Conservation (phyloP, 2,888 invertebrate species). For the Caenorhabditis sinica region DNA sequence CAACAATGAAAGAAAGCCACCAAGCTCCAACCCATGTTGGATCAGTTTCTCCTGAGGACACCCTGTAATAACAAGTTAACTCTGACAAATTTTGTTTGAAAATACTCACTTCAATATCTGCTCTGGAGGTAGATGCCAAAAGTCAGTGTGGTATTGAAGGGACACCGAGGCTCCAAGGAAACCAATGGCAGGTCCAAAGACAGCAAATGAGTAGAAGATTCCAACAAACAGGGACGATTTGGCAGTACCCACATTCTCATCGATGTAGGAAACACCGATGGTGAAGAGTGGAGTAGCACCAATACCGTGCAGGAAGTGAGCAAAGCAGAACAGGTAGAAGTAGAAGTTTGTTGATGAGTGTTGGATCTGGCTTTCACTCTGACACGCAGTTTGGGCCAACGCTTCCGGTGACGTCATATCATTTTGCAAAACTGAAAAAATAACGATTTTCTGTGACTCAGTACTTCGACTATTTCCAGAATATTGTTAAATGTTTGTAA, state of each 20-base stretch:
- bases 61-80: slow-evolving; percentile 42
- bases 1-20: slow-evolving; percentile 91
- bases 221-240: slow-evolving; percentile 85
- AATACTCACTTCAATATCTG: slow-evolving; percentile 69
- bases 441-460: background rate
- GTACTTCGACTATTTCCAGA: background rate
- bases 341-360: slow-evolving; percentile 67
- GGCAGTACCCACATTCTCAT: slow-evolving; percentile 89
- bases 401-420: slow-evolving; percentile 61
- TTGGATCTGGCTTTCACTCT: slow-evolving; percentile 56
- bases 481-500: background rate
- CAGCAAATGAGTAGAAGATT: slow-evolving; percentile 91
- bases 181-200: slow-evolving; percentile 92
- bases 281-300: slow-evolving; percentile 93
- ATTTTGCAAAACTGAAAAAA: slow-evolving; percentile 62
- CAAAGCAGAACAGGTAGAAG: slow-evolving; percentile 88
- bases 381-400: slow-evolving; percentile 53
- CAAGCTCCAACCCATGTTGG: slow-evolving; percentile 90
- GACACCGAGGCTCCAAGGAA: slow-evolving; percentile 91
- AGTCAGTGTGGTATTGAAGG: slow-evolving; percentile 88
- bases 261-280: slow-evolving; percentile 92
- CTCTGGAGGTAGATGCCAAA: slow-evolving; percentile 80
- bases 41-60: slow-evolving; percentile 80
- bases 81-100: background rate
- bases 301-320: slow-evolving; percentile 91